These are phyloP conservation scores for Digitonthophagus gazella DNA, from an alignment of 2,888 invertebrate species.

Conservation along the genomic window DNA sequence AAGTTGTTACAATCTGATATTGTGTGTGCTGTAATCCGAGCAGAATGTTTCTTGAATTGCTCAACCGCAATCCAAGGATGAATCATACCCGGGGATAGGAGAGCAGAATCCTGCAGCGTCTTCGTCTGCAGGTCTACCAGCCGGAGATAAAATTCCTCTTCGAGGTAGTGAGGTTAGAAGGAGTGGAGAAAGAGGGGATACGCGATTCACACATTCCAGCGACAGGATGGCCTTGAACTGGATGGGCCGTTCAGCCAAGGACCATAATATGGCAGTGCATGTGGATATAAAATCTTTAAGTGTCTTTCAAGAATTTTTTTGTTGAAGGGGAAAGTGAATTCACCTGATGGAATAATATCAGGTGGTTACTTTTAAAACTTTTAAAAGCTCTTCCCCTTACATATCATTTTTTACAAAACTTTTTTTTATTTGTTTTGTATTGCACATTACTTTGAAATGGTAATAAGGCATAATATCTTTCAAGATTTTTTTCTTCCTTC, in stretches of 20 bases:
- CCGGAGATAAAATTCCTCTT: background rate
- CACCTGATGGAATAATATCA: too few relatives aligned
- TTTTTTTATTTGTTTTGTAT: background rate
- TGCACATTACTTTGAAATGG: background rate
- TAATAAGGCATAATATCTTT: background rate
- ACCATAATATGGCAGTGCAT: conserved; percentile 27
- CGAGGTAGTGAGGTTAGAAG: background rate
- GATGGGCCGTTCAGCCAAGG: conserved; percentile 39
- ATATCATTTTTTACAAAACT: too few relatives aligned
- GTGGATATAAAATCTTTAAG: conserved; percentile 9
- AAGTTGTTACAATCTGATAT: background rate
- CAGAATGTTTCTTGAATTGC: background rate
- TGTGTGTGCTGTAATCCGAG: background rate
- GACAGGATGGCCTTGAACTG: conserved; percentile 44
- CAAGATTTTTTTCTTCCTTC: background rate
- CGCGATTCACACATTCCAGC: conserved; percentile 43
- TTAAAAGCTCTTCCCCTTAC: too few relatives aligned
- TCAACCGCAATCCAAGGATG: background rate
- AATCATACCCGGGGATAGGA: background rate
- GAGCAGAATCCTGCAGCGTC: background rate
- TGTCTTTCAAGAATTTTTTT: background rate
- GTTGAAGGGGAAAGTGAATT: background rate
- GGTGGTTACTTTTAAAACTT: too few relatives aligned
- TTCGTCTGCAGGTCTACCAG: background rate
- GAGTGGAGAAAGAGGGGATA: background rate